A percentile compares a stretch with the other conserved stretches of the same genome.
These are phyloP conservation scores for Pangasius larnaudii DNA, from an alignment of 2,797 vertebrate genomes.

Conservation along the genomic window DNA sequence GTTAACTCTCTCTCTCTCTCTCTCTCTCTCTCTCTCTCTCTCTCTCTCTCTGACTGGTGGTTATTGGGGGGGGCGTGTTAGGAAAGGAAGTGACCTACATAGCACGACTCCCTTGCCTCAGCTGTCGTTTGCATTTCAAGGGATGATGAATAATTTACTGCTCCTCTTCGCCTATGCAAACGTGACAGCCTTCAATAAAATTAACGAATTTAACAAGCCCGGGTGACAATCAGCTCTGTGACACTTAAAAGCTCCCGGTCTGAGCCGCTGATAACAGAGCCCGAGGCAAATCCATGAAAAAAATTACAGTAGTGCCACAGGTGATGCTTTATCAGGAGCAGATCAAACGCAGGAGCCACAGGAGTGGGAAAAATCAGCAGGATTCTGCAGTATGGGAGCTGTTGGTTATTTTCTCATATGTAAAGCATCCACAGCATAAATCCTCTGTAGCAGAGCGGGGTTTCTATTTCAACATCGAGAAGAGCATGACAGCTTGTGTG, in stretches of 20 bases:
- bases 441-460: slow-evolving; percentile 18
- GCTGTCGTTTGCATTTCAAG: slow-evolving; percentile 78
- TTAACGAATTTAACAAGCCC: slow-evolving; percentile 65
- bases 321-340: slow-evolving; percentile 55
- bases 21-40: slow-evolving; percentile 20
- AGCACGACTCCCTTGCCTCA: slow-evolving; percentile 68
- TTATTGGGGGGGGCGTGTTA: slow-evolving; percentile 48
- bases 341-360: slow-evolving; percentile 43
- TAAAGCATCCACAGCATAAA: slow-evolving; percentile 13
- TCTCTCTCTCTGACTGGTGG: slow-evolving; percentile 44
- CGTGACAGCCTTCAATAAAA: slow-evolving; percentile 72
- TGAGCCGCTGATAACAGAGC: slow-evolving; percentile 49
- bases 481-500: slow-evolving; percentile 40
- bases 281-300: slow-evolving; percentile 47
- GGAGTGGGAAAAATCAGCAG: slow-evolving; percentile 27
- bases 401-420: slow-evolving; percentile 49
- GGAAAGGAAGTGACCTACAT: slow-evolving; percentile 74
- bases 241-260: slow-evolving; percentile 56
- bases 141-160: slow-evolving; percentile 77
- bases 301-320: slow-evolving; percentile 55
- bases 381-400: slow-evolving; percentile 44
- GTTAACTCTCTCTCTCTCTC: slow-evolving; percentile 42
- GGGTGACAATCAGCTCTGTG: slow-evolving; percentile 60
- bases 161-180: slow-evolving; percentile 59
- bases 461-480: slow-evolving; percentile 36